Base-by-base conservation (phyloP, 1,140 invertebrate species). In the Lasioglossum baleicum region DNA sequence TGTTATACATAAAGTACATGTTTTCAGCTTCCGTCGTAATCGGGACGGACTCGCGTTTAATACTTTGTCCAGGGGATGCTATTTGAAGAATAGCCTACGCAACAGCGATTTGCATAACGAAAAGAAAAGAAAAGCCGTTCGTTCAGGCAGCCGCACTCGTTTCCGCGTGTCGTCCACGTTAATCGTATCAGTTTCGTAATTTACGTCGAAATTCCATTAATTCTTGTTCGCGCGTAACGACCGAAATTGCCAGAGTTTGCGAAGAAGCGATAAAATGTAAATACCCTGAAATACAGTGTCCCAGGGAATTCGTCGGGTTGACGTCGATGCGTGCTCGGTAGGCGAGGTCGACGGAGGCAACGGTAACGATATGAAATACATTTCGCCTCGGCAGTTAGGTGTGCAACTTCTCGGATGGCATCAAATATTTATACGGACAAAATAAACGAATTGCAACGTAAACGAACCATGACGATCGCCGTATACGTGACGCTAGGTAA, bases 401-500 rank as follows among this genome's bases (percentile, higher is more conserved):
- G 83, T 13, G 44, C 74, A 83, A 87, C 83, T 87, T 87, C 72
- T 67, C 79, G 83, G 79, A 65, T 82, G 58, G 81, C 80, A 79
- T 89, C 86, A 86, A 88, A 89, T 89, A 89, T 89, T 89, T 89
- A 89, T 89, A 83, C 78, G 79, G 78, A 63, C 72, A 66, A 88
- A 86, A 87, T 88, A 88, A 89, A 84, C 86, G 78, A 88, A 88
- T 89, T 88, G 87, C 81, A 84, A 83, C 76, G 83, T 83, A 88
- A 88, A 89, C 86, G 86, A 86, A 85, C 79, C 73, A 58, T 58
- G 69, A 53, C 58, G 80, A 53, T 53, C 15, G 63, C 26, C 63
- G 79, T 63, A 61, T 82, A 63, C 80, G 79, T 63, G 67, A 74
- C 48, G 48, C 60, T 83, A 86, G 78, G 79, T 87, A 88, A 89